Percentiles rank a stretch among this genome's conserved stretches.
Conservation (phyloP, 2,113 vertebrate genomes). For the Kryptolebias marmoratus region DNA sequence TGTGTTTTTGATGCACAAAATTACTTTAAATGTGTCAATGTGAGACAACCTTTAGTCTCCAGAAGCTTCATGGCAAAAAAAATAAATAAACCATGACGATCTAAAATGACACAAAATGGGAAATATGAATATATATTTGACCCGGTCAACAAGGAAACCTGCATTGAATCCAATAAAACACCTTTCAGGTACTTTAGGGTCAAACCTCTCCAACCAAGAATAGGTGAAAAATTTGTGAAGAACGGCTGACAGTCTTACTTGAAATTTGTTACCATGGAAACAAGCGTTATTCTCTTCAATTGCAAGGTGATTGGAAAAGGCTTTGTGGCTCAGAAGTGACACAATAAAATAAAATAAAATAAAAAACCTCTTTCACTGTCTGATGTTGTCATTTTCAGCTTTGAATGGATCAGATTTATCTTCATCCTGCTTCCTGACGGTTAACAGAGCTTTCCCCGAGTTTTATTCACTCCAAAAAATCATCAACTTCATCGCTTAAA, state of each 20-base stretch:
- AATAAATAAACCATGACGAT: no score
- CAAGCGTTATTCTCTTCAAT: not conserved
- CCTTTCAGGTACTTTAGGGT: not conserved
- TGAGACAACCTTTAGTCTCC: no score
- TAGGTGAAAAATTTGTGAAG: not conserved
- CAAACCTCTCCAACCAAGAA: not conserved
- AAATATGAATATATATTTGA: not conserved
- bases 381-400: not conserved
- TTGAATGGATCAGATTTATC: not conserved
- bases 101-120: no score
- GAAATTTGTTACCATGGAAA: slow-evolving; percentile 4
- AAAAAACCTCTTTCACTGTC: not conserved
- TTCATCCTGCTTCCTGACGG: no score
- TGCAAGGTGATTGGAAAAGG: not conserved
- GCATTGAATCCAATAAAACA: no score
- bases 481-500: no score
- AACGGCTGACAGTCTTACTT: not conserved
- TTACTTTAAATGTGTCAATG: no score
- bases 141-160: no score
- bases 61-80: no score
- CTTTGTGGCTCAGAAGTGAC: not conserved
- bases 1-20: no score
- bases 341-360: not conserved
- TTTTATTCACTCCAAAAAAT: no score
- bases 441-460: no score